These are phyloP conservation scores for Odontocolon sp. DNA, from an alignment of 2,888 invertebrate species.

Conservation along the genomic window DNA sequence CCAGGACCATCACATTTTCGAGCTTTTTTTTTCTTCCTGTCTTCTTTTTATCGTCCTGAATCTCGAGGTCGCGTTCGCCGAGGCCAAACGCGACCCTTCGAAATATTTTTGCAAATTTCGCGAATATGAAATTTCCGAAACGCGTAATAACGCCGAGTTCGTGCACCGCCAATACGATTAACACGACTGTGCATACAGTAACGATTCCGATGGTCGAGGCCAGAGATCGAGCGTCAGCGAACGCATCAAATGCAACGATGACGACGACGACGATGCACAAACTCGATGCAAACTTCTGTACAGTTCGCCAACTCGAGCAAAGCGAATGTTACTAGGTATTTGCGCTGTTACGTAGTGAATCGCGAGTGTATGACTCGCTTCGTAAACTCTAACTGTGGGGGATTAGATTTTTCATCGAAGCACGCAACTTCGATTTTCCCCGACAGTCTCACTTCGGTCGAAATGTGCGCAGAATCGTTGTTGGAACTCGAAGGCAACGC, in stretches of 20 bases:
- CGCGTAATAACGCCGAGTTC: too few species aligned
- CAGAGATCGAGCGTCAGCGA: conserved; percentile 47
- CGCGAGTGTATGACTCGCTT: not conserved
- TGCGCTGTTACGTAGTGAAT: not conserved
- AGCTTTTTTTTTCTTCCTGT: not conserved
- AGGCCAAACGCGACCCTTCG: conserved; percentile 37
- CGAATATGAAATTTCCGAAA: too few species aligned
- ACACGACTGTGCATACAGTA: too few species aligned
- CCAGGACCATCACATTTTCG: not conserved
- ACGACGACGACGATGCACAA: conserved; percentile 8
- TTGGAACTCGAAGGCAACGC: too few species aligned
- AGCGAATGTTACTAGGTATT: conserved; percentile 35
- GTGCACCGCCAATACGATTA: too few species aligned
- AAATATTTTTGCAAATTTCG: too few species aligned
- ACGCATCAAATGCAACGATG: conserved; percentile 34
- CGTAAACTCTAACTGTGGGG: not conserved
- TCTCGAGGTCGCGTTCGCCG: conserved; percentile 44
- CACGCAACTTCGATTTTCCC: not conserved
- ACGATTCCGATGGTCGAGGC: conserved; percentile 30
- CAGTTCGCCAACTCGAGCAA: conserved; percentile 32
- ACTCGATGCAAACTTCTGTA: conserved; percentile 2
- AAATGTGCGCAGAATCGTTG: too few species aligned
- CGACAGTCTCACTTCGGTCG: not conserved
- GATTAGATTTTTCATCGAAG: not conserved
- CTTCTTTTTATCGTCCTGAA: not conserved